Evolutionary conservation across 1,140 invertebrate genomes (phyloP).

Genomic region (Aphelinus certus): DNA sequence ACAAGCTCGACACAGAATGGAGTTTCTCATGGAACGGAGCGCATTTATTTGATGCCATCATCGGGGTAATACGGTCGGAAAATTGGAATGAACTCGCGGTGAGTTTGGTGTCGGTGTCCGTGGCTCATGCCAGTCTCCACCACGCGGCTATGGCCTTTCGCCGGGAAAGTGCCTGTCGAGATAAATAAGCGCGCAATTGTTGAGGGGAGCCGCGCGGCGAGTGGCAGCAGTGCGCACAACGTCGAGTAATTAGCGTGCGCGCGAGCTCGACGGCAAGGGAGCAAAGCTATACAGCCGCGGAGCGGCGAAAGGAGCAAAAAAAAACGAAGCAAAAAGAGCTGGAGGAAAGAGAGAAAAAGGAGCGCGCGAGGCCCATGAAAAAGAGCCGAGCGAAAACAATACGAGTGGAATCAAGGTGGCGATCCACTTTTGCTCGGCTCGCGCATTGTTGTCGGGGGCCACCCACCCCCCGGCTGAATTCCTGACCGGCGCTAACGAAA

Average conservation of each 20-base stretch:
- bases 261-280: background rate
- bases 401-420: conserved; percentile 19
- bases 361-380: no score
- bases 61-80: background rate
- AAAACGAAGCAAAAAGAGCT: background rate
- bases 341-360: background rate
- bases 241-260: conserved; percentile 14
- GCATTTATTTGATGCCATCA: background rate
- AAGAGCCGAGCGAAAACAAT: background rate
- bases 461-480: background rate
- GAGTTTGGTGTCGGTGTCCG: background rate
- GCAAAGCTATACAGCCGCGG: no score
- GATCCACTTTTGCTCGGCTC: background rate
- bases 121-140: background rate
- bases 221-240: background rate
- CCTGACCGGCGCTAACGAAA: no score
- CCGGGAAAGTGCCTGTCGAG: background rate
- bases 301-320: background rate
- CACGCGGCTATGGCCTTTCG: background rate
- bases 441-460: background rate
- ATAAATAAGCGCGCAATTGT: conserved; percentile 13
- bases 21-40: no score
- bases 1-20: no score
- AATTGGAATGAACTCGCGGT: background rate
- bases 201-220: background rate